A percentile compares a stretch with the other conserved stretches of the same genome.
Conservation (phyloP, 1,140 invertebrate genomes). For the Aphaenogaster floridana region DNA sequence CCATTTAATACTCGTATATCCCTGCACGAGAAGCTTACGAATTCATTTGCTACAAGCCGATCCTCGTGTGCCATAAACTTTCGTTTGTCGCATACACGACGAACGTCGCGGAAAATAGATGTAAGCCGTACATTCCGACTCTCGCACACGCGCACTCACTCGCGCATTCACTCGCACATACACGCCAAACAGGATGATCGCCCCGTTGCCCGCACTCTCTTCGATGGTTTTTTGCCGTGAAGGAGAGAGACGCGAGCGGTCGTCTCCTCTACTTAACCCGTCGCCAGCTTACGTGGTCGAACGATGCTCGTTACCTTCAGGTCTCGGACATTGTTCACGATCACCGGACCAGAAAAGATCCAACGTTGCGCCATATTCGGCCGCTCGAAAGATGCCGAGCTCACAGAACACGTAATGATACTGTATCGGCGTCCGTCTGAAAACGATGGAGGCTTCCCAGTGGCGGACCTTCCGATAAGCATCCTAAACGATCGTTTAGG, state of each 20-base stretch:
- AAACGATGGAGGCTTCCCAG: neutral
- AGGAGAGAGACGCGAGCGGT: slow-evolving; percentile 22
- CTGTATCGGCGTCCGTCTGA: neutral
- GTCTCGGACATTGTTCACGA: slow-evolving; percentile 29
- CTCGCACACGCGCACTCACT: no score
- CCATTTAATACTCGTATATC: slow-evolving; percentile 3
- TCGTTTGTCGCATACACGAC: neutral
- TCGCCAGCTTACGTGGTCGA: slow-evolving; percentile 29
- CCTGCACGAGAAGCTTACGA: neutral
- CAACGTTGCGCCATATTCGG: slow-evolving; percentile 36
- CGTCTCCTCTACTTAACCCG: slow-evolving; percentile 40
- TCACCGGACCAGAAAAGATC: neutral
- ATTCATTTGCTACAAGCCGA: slow-evolving; percentile 1
- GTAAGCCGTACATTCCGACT: slow-evolving; percentile 22
- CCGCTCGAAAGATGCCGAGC: slow-evolving; percentile 12
- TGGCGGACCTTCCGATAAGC: slow-evolving; percentile 9
- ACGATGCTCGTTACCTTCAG: slow-evolving; percentile 15
- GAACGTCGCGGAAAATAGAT: slow-evolving; percentile 43
- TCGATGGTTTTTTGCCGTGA: slow-evolving; percentile 25
- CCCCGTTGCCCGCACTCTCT: neutral
- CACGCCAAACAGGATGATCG: slow-evolving; percentile 32
- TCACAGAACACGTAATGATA: slow-evolving; percentile 28
- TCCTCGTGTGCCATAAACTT: neutral
- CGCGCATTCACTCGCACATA: neutral
- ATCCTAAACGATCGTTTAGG: slow-evolving; percentile 5